Evolutionary conservation across 2,888 invertebrate genomes (phyloP).

Genomic region (Sclerodermus sp.): DNA sequence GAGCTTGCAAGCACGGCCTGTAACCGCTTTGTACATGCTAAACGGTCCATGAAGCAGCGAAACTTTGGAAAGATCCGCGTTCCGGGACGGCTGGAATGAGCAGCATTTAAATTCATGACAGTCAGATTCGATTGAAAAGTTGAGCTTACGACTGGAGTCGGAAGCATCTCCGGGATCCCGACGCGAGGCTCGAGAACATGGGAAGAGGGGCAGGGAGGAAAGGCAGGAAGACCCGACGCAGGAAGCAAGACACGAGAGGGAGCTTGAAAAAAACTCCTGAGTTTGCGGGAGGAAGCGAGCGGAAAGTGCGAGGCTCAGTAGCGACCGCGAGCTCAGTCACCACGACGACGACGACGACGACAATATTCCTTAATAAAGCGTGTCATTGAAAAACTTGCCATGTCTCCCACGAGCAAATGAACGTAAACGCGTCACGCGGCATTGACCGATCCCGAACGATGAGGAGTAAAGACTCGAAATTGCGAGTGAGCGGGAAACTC

Average conservation of each 20-base stretch:
- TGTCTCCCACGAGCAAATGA: too few species aligned
- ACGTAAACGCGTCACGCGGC: too few species aligned
- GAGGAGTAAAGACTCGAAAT: too few species aligned
- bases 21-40: slow-evolving; percentile 10
- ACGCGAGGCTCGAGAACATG: not conserved
- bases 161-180: too few species aligned
- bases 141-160: slow-evolving; percentile 18
- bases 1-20: slow-evolving; percentile 1
- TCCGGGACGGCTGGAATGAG: slow-evolving; percentile 12
- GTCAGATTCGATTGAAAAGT: slow-evolving; percentile 38
- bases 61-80: slow-evolving; percentile 18
- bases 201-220: not conserved
- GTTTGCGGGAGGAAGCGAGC: not conserved
- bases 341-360: too few species aligned
- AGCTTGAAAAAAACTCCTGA: not conserved
- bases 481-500: too few species aligned
- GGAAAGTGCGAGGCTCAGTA: not conserved
- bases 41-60: slow-evolving; percentile 8
- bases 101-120: slow-evolving; percentile 33
- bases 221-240: slow-evolving; percentile 7
- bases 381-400: too few species aligned
- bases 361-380: too few species aligned
- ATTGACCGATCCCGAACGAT: too few species aligned
- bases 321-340: too few species aligned
- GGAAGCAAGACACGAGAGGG: not conserved